Conservation (phyloP, 2,888 invertebrate genomes). For the Blastobasis adustella region DNA sequence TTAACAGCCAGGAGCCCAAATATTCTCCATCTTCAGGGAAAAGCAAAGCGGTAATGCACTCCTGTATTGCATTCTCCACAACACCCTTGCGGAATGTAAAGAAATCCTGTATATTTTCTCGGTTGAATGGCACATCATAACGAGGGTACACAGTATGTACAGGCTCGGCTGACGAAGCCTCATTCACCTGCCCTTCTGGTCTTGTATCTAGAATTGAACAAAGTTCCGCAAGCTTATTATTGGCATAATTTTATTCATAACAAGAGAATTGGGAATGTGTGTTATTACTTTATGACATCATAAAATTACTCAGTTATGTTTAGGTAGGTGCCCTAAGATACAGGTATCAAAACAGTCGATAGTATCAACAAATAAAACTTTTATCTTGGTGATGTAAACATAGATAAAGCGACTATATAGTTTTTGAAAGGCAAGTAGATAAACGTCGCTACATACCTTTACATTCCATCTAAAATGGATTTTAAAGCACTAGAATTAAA, state of each 20-base stretch:
- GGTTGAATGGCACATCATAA: constrained; percentile 61
- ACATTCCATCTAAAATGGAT: too few species aligned
- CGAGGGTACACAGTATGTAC: constrained; percentile 53
- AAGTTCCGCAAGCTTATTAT: neutral
- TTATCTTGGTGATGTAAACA: too few species aligned
- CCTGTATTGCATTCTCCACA: constrained; percentile 81
- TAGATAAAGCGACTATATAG: too few species aligned
- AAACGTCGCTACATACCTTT: too few species aligned
- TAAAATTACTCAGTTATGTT: too few species aligned
- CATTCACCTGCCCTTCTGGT: constrained; percentile 33
- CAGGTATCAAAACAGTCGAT: too few species aligned
- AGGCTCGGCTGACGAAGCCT: constrained; percentile 32
- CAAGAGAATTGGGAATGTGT: too few species aligned
- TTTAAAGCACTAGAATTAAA: neutral
- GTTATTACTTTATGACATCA: too few species aligned
- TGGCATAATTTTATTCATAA: too few species aligned
- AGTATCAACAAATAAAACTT: too few species aligned
- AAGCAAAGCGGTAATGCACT: constrained; percentile 78
- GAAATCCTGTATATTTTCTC: constrained; percentile 78
- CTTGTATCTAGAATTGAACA: constrained; percentile 42
- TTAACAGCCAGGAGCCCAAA: constrained; percentile 85
- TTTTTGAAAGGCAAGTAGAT: too few species aligned
- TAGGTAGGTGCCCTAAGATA: too few species aligned
- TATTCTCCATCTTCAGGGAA: constrained; percentile 82
- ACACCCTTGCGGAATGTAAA: constrained; percentile 84